Percentiles rank a stretch among this genome's conserved stretches.
These are phyloP conservation scores for Acanthurus lineatus DNA, from an alignment of 2,797 vertebrate species.

Conservation along the genomic window DNA sequence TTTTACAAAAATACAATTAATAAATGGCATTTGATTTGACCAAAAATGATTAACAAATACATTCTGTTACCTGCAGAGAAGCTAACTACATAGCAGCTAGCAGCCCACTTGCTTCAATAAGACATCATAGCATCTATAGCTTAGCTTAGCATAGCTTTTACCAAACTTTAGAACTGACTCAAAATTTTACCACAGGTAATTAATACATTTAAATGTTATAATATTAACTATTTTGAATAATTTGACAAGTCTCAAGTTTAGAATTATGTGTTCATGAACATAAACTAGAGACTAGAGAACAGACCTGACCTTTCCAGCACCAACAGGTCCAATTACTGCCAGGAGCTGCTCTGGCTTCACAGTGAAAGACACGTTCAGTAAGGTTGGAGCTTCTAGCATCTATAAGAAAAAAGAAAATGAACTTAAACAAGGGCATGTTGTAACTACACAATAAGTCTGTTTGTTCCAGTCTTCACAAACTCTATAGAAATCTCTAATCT, in stretches of 20 bases:
- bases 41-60: neutral
- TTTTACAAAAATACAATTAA: neutral
- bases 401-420: conserved; percentile 50
- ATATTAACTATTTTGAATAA: neutral
- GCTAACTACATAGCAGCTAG: neutral
- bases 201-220: neutral
- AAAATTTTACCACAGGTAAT: neutral
- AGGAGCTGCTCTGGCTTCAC: conserved; percentile 90
- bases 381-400: conserved; percentile 88
- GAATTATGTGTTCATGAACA: neutral
- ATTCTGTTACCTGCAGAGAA: neutral
- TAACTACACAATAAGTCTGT: neutral
- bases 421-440: neutral
- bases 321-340: conserved; percentile 94
- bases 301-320: conserved; percentile 89
- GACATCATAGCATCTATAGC: neutral
- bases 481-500: neutral
- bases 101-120: neutral
- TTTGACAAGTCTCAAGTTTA: conserved; percentile 11
- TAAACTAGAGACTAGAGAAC: conserved; percentile 27
- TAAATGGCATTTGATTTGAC: neutral
- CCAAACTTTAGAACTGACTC: neutral
- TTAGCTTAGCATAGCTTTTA: too few relatives aligned
- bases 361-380: conserved; percentile 89
- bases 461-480: neutral